A percentile compares a stretch with the other conserved stretches of the same genome.
Conservation (phyloP, 92 coral and sea anemone species). For the Scolanthus callimorphus region DNA sequence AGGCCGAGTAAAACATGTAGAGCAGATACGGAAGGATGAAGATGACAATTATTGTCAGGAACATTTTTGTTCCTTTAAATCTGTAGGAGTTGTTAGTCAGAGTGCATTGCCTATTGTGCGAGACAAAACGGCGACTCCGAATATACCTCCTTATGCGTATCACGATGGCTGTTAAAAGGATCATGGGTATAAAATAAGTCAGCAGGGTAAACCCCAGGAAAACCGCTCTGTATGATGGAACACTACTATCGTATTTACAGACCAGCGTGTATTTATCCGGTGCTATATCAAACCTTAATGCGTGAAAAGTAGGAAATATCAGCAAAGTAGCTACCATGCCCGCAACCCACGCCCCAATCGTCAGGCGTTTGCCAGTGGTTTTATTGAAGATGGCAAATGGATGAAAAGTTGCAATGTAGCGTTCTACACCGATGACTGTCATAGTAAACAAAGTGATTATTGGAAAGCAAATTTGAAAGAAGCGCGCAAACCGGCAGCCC, state of each 20-base stretch:
- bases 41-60: conserved; percentile 12
- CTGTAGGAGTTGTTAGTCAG: background rate
- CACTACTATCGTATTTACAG: conserved; percentile 4
- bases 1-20: conserved; percentile 1
- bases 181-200: conserved; percentile 3
- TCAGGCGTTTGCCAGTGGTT: background rate
- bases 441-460: conserved; percentile 1
- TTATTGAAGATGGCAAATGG: conserved; percentile 8
- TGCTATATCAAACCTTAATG: background rate
- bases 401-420: conserved; percentile 12
- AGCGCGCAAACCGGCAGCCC: conserved; percentile 2
- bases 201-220: background rate
- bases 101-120: background rate
- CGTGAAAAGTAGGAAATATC: background rate
- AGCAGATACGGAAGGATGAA: conserved; percentile 11
- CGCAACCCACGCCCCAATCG: conserved; percentile 6
- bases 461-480: conserved; percentile 1
- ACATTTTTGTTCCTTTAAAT: conserved; percentile 9
- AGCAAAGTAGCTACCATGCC: background rate
- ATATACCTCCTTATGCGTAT: background rate
- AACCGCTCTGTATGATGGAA: background rate
- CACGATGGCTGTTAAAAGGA: background rate
- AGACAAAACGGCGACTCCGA: background rate
- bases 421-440: conserved; percentile 10
- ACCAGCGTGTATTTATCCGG: conserved; percentile 5